Conservation (phyloP, 2,888 invertebrate genomes). For the Diarsia dahlii region DNA sequence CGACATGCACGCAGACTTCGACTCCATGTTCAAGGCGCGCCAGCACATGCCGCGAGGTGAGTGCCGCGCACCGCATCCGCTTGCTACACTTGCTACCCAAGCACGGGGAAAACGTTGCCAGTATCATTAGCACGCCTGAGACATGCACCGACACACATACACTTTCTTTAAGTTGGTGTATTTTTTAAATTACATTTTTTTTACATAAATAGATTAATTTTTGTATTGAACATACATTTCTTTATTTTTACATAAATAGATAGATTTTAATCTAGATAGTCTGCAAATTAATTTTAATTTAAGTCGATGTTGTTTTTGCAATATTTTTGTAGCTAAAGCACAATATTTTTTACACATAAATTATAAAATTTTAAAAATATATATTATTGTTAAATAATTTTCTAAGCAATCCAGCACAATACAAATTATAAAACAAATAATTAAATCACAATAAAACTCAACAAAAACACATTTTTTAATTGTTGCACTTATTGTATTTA, state of each 20-base stretch:
- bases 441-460: slow-evolving; percentile 28
- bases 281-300: too few relatives aligned
- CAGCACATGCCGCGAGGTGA: slow-evolving; percentile 93
- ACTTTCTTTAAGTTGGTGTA: slow-evolving; percentile 31
- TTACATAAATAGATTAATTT: slow-evolving; percentile 12
- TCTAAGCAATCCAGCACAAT: slow-evolving; percentile 4
- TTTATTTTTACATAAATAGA: too few relatives aligned
- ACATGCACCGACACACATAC: slow-evolving; percentile 54
- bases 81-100: slow-evolving; percentile 62
- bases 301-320: neutral
- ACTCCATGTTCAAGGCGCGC: slow-evolving; percentile 92
- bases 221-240: too few relatives aligned
- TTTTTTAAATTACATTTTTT: neutral
- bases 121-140: slow-evolving; percentile 68
- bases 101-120: slow-evolving; percentile 86
- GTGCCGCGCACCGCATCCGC: slow-evolving; percentile 74
- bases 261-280: too few relatives aligned
- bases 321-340: neutral
- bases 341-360: slow-evolving; percentile 7
- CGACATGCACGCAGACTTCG: slow-evolving; percentile 93
- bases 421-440: slow-evolving; percentile 16
- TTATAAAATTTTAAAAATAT: neutral
- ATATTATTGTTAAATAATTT: neutral
- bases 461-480: slow-evolving; percentile 32
- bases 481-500: slow-evolving; percentile 41